A percentile compares a stretch with the other conserved stretches of the same genome.
These are phyloP conservation scores for Hydrolagus affinis DNA, from an alignment of 2,113 vertebrate species.

Conservation along the genomic window DNA sequence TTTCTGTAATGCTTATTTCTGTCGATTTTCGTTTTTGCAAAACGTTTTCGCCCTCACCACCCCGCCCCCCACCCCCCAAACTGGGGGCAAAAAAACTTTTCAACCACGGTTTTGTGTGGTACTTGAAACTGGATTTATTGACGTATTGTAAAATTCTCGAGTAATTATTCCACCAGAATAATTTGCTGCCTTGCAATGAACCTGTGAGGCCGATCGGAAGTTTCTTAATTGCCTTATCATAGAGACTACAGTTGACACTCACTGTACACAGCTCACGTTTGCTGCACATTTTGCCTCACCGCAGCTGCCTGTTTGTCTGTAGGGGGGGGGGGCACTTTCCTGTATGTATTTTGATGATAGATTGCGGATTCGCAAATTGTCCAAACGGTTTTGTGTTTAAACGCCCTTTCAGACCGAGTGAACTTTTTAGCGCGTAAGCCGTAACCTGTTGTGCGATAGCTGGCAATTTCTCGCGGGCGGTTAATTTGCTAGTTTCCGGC, in stretches of 20 bases:
- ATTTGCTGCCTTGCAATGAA: neutral
- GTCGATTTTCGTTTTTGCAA: neutral
- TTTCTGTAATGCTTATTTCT: conserved; percentile 4
- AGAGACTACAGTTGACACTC: neutral
- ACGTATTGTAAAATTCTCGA: neutral
- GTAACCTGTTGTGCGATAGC: conserved; percentile 28
- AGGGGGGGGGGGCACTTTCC: conserved; percentile 11
- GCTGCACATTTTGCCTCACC: neutral
- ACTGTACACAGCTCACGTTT: neutral
- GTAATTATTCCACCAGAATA: neutral
- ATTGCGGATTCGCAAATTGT: conserved; percentile 1
- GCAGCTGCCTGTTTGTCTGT: neutral
- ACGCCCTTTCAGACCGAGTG: conserved; percentile 20
- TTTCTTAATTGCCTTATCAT: neutral
- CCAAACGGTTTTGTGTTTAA: conserved; percentile 25
- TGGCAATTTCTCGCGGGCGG: too few species aligned
- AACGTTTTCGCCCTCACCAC: neutral
- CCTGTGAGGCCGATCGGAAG: neutral
- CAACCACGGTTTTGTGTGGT: too few species aligned
- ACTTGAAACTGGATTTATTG: neutral
- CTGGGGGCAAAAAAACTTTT: too few species aligned
- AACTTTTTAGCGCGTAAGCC: conserved; percentile 20
- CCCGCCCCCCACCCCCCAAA: neutral
- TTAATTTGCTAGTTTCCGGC: too few species aligned
- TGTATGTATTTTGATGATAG: conserved; percentile 28